Evolutionary conservation across 2,888 invertebrate species (phyloP), one percentile per base, ranked within the genome.

Genomic region (Diarsia brunnea): DNA sequence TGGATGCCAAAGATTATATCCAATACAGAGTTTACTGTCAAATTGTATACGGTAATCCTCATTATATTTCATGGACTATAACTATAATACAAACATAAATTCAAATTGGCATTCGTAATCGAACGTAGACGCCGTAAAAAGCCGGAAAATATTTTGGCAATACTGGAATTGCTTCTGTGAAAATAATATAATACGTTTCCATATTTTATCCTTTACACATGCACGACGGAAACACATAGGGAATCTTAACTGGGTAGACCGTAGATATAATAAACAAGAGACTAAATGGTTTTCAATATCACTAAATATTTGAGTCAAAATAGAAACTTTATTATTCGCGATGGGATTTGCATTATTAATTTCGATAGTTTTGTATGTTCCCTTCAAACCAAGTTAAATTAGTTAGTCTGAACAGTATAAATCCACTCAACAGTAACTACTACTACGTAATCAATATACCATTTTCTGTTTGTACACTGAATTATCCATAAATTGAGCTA

Each of bases 61-160:
- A 68, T 75, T 75, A 60, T 75, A 81, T 78, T 78, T 53, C 66
- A 55, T 73, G 61, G 45, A 53, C 60, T 73, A 27, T 60, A 78
- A 53, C 60, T 73, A 27, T 60, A 78, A 73, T 63, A 73, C 61
- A 81, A 73, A 60, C 69, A 69, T 64, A 78, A 82, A 82, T 77
- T 82, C 78, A 70, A 69, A 82, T 70, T 67, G 78, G 8, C 69
- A 24, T 67, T 64, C 51, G 66, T 63, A 65, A 68, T 71, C 60
- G 68, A 78, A 69, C 49, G 53, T 58, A 77, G 67, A 31, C 12
- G 67, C 63, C 67, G 68, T 84, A 81, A 84, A 81, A 78, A 55
- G 21, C 53, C 68, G 84, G 72, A 72, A 83, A 64, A 69, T 72
- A 69, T 78, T 49, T 60, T 27, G 67, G 75, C 21, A 65, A 69